Conservation (phyloP, 2,113 vertebrate species). For the Meleagris gallopavo region DNA sequence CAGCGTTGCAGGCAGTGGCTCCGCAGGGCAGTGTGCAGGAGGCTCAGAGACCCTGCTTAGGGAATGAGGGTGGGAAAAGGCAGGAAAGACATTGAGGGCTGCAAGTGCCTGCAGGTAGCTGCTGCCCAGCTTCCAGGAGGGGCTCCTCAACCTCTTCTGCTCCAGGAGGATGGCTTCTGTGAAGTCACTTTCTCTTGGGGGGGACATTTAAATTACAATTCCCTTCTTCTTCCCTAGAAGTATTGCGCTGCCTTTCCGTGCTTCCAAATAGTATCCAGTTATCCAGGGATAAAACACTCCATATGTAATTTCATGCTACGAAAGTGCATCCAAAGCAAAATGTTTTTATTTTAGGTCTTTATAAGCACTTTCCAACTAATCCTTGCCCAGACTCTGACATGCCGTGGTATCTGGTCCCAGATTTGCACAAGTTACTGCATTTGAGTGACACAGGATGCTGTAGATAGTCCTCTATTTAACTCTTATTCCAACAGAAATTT, state of each 20-base stretch:
- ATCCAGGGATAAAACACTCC: not conserved
- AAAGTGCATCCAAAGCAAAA: constrained; percentile 19
- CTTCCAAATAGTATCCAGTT: constrained; percentile 16
- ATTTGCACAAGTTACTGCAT: not conserved
- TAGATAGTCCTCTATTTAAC: not conserved
- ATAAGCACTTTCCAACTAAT: constrained; percentile 46
- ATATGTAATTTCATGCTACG: not conserved
- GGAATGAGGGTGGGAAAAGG: not conserved
- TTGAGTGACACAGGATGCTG: not conserved
- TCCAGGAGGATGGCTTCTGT: not conserved
- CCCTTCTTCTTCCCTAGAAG: not conserved
- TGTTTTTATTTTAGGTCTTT: constrained; percentile 6
- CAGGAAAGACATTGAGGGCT: not conserved
- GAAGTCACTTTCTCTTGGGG: not conserved
- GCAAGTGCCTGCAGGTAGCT: not conserved
- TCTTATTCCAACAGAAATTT: not conserved
- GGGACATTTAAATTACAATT: not conserved
- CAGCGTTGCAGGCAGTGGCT: not conserved
- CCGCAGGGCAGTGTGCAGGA: not conserved
- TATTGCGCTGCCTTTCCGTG: not conserved
- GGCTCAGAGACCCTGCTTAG: accelerated
- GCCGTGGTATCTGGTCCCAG: not conserved
- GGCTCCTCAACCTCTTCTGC: not conserved
- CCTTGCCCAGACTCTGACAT: not conserved
- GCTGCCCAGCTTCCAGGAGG: not conserved